Conservation (phyloP, 2,888 invertebrate genomes). For the Epistrophe eligans region DNA sequence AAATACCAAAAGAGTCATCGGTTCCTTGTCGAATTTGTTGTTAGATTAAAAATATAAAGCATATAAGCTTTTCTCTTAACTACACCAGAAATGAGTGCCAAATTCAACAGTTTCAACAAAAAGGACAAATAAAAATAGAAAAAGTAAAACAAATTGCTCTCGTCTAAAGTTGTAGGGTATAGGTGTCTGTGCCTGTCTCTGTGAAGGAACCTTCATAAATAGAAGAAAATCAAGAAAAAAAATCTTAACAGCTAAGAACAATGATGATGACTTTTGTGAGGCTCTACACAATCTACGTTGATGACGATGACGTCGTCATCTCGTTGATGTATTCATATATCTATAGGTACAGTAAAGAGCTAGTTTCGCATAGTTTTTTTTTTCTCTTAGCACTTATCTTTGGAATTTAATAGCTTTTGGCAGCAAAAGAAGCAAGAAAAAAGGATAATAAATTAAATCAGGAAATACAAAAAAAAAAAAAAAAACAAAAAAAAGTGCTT, state of each 20-base stretch:
- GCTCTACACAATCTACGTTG: conserved; percentile 1
- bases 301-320: conserved; percentile 4
- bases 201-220: not conserved
- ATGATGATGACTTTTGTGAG: conserved; percentile 27
- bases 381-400: conserved; percentile 20
- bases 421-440: conserved; percentile 20
- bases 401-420: conserved; percentile 17
- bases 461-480: conserved; percentile 16
- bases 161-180: conserved; percentile 2
- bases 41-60: not conserved
- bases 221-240: conserved; percentile 12
- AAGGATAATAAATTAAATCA: conserved; percentile 53
- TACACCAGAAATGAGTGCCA: not conserved
- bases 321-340: too few relatives aligned
- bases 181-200: not conserved
- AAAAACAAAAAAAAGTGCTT: conserved; percentile 1
- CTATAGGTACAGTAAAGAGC: conserved; percentile 29
- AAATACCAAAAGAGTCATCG: not conserved
- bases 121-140: not conserved
- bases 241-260: conserved; percentile 7
- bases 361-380: conserved; percentile 42
- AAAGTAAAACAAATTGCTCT: conserved; percentile 3
- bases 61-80: not conserved
- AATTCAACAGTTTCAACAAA: conserved; percentile 6
- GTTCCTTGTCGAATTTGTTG: conserved; percentile 1